Evolutionary conservation across 2,113 vertebrate genomes (phyloP).

Genomic region (Thomomys bottae): DNA sequence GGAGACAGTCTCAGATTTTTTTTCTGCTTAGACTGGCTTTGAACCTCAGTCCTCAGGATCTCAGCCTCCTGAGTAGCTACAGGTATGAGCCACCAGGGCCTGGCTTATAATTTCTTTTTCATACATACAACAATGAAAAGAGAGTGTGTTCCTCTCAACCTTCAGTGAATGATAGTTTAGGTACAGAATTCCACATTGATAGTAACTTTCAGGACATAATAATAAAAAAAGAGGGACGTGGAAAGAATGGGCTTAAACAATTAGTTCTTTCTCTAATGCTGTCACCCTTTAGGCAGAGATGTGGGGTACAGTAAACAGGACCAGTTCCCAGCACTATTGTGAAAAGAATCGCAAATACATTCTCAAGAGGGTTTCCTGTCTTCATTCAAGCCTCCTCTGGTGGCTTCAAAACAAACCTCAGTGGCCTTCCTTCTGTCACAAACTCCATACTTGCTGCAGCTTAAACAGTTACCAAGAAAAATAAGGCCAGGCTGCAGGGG

Average conservation of each 20-base stretch:
- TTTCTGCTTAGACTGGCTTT: no score
- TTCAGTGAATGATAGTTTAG: not conserved
- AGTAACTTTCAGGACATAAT: constrained; percentile 8
- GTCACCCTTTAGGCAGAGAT: not conserved
- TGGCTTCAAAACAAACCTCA: not conserved
- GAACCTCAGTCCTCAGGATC: no score
- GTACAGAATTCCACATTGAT: not conserved
- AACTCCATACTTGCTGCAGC: not conserved
- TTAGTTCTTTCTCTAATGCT: not conserved
- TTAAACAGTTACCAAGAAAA: not conserved
- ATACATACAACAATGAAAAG: no score
- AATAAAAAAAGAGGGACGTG: not conserved
- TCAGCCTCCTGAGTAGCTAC: no score
- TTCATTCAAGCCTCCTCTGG: not conserved
- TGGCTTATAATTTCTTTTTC: not conserved
- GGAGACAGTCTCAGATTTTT: no score
- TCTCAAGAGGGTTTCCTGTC: no score
- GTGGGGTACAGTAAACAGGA: not conserved
- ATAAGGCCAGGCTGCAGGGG: not conserved
- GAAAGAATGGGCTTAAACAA: not conserved
- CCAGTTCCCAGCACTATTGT: not conserved
- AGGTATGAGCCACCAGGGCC: not conserved
- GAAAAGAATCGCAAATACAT: not conserved
- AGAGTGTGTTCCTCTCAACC: not conserved
- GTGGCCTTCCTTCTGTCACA: not conserved